Percentiles rank a stretch among this genome's conserved stretches.
phyloP scores from a whole-genome alignment of 2,797 vertebrate genomes.

The Argentina silus region DNA sequence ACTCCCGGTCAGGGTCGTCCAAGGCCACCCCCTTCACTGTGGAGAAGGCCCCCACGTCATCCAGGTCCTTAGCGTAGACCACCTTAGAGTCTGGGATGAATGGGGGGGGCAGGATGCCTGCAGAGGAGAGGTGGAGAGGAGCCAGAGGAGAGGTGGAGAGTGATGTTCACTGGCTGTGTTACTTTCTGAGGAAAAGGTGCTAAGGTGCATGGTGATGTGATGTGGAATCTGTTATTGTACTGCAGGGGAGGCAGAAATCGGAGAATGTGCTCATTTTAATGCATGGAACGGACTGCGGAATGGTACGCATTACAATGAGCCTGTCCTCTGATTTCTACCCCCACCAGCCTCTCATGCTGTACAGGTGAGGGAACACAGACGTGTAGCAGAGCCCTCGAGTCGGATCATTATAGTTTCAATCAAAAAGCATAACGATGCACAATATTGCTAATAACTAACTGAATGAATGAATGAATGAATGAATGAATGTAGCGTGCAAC shows the following conservation, averaged over 20 bases:
- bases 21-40: conserved; percentile 84
- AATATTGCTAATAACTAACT: no score
- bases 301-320: no score
- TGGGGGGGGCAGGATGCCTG: conserved; percentile 85
- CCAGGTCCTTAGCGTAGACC: conserved; percentile 88
- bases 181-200: not conserved
- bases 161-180: not conserved
- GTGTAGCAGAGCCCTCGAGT: no score
- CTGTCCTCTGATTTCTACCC: no score
- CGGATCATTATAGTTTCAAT: no score
- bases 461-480: not conserved
- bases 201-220: not conserved
- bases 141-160: not conserved
- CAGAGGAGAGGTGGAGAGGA: not conserved
- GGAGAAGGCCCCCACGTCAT: conserved; percentile 88
- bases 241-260: not conserved
- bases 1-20: conserved; percentile 79
- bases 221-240: not conserved
- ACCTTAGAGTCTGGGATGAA: conserved; percentile 86
- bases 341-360: no score
- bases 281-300: no score
- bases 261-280: no score
- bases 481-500: not conserved
- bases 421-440: no score
- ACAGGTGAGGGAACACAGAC: no score